These are phyloP conservation scores for Scaptomyza reducta DNA, from an alignment of 2,888 invertebrate species.

Conservation along the genomic window DNA sequence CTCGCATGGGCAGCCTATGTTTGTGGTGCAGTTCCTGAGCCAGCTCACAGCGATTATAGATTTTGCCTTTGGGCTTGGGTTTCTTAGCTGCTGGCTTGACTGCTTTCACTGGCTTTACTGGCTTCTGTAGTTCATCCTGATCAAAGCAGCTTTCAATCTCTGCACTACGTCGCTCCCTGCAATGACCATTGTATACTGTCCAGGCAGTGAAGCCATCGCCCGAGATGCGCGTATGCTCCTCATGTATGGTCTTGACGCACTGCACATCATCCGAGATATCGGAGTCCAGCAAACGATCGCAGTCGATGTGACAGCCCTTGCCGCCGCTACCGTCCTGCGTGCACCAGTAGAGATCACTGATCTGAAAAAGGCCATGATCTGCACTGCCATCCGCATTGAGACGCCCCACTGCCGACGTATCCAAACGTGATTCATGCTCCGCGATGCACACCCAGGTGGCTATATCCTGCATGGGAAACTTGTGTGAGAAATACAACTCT, in stretches of 20 bases:
- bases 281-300: conserved; percentile 87
- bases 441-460: conserved; percentile 90
- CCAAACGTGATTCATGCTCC: conserved; percentile 88
- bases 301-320: conserved; percentile 87
- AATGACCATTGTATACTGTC: conserved; percentile 88
- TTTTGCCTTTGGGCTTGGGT: conserved; percentile 81
- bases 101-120: conserved; percentile 8
- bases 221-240: conserved; percentile 88
- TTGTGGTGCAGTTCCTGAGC: conserved; percentile 86
- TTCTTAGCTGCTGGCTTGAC: conserved; percentile 2
- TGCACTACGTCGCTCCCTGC: conserved; percentile 84
- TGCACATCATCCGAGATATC: conserved; percentile 88
- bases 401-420: conserved; percentile 87
- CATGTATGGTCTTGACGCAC: conserved; percentile 88
- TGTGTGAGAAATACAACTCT: conserved; percentile 86
- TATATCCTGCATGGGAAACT: conserved; percentile 85
- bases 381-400: conserved; percentile 85
- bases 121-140: conserved; percentile 34
- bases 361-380: conserved; percentile 90
- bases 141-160: conserved; percentile 68
- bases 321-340: conserved; percentile 83
- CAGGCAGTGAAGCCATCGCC: conserved; percentile 91
- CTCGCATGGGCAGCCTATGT: conserved; percentile 85
- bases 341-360: conserved; percentile 90
- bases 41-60: conserved; percentile 88